Base-by-base conservation (phyloP, 2,797 vertebrate genomes). In the Poliocrania exsul region DNA sequence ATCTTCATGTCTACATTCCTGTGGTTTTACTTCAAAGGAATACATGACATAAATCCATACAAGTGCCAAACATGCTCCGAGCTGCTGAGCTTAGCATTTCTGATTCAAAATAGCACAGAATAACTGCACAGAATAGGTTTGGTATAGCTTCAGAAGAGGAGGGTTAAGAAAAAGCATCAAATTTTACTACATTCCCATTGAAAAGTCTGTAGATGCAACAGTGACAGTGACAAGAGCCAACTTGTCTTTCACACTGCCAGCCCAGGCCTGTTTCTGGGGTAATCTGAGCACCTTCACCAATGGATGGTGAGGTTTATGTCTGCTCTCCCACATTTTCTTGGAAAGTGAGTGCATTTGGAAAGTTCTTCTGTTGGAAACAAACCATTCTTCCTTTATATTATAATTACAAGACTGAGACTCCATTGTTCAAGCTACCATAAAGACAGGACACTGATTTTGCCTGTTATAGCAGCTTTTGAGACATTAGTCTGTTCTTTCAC, bases 11-110 rank as follows among this genome's bases (percentile, higher is more conserved):
- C 37, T 89, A 42, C 70, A 44, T 84, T 94, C 78, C 78, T 86
- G 79, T 56, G 90, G 88, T 86, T 96, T 94, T 77, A 51, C 75
- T 92, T 94, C 77, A 92, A 88, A 95, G 40, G 38, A 80, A 67
- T 64, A 85, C 4, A 14, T 44, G 65, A 88, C 70, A 71, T 61
- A 96, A 89, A 96, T 85, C 85, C 82, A 25, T 37, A 70, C 58
- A 70, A 88, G 65, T 58, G 50, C 70, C 72, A 92, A 80, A 81
- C 24, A 53, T 67, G 29, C 44, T 88, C 58, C 77, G 61, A 83
- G 1, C 47, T 77, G 58, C 90, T 84, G 37, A 86, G 47, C 49
- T 75, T 85, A 66, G 25, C 60, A 47, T 81, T 88, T 89, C 70
- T 74, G 58, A 70, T 42, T 69, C 58, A 91, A n/a, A 65, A 50